A percentile compares a stretch with the other conserved stretches of the same genome.
phyloP scores from a whole-genome alignment of 2,888 invertebrate species.

The Spodoptera littoralis region DNA sequence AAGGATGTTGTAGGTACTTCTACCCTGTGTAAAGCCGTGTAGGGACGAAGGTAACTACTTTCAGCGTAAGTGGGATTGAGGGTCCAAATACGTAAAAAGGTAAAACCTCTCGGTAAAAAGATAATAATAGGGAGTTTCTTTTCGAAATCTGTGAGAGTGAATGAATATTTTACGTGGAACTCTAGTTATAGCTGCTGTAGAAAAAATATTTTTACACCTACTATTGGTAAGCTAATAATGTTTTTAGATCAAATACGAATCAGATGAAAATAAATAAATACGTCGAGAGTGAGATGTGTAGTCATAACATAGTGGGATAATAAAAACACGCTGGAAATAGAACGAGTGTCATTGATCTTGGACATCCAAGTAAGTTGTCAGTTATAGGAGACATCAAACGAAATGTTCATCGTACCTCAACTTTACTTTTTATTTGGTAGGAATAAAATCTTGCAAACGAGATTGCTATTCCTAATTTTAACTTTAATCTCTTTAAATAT shows the following conservation, averaged over 20 bases:
- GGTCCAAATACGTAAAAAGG: slow-evolving; percentile 47
- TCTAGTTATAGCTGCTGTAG: not conserved
- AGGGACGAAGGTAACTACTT: slow-evolving; percentile 41
- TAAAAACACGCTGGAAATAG: slow-evolving; percentile 39
- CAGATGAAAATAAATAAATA: slow-evolving; percentile 15
- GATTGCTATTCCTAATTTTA: slow-evolving; percentile 18
- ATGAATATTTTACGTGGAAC: slow-evolving; percentile 30
- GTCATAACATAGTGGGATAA: slow-evolving; percentile 33
- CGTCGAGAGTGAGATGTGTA: slow-evolving; percentile 13
- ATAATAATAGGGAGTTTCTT: slow-evolving; percentile 38
- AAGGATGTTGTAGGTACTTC: slow-evolving; percentile 31
- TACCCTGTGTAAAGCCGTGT: slow-evolving; percentile 32
- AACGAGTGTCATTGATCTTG: slow-evolving; percentile 43
- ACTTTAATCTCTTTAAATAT: slow-evolving; percentile 14
- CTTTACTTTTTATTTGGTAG: slow-evolving; percentile 34
- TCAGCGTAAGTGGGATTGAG: slow-evolving; percentile 41
- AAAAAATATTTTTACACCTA: slow-evolving; percentile 20
- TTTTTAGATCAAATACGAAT: slow-evolving; percentile 23
- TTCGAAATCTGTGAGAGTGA: slow-evolving; percentile 32
- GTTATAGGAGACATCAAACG: slow-evolving; percentile 41
- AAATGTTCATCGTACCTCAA: slow-evolving; percentile 5
- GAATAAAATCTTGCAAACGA: slow-evolving; percentile 29
- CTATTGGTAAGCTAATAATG: slow-evolving; percentile 16
- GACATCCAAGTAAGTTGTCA: slow-evolving; percentile 21
- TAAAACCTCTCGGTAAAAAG: slow-evolving; percentile 34